These are phyloP conservation scores for Nyctereutes procyonoides DNA, from an alignment of 2,113 vertebrate species.

Conservation along the genomic window DNA sequence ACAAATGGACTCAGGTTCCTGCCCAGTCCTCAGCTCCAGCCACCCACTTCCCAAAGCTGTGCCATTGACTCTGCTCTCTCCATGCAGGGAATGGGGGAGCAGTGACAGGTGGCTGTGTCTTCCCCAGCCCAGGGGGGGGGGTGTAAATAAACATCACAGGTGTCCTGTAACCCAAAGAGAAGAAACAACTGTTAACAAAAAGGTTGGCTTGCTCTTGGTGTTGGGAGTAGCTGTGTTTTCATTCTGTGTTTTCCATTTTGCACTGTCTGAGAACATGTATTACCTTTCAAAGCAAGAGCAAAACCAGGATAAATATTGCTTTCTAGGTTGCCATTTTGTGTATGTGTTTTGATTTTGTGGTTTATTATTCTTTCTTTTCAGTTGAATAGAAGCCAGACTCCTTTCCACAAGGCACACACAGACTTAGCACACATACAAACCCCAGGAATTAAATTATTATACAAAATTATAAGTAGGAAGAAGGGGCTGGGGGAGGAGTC, in stretches of 20 bases:
- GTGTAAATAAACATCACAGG: neutral
- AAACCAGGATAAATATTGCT: slow-evolving; percentile 16
- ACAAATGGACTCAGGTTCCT: rapidly evolving
- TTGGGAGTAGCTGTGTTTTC: neutral
- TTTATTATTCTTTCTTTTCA: slow-evolving; percentile 24
- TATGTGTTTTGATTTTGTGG: neutral
- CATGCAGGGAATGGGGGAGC: rapidly evolving
- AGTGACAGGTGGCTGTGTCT: neutral
- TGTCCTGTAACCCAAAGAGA: neutral
- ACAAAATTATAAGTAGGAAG: neutral
- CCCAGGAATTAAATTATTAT: neutral
- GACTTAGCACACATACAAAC: neutral
- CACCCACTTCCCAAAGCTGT: neutral
- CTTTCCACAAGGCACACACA: neutral
- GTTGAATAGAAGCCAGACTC: neutral
- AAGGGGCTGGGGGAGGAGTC: neutral
- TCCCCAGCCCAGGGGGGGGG: neutral
- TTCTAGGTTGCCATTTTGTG: neutral
- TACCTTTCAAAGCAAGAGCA: slow-evolving; percentile 48
- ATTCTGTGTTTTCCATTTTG: neutral
- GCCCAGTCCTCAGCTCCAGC: neutral
- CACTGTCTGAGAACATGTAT: neutral
- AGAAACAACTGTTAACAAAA: neutral
- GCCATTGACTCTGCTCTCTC: neutral
- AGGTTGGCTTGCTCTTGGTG: neutral